Percentiles rank a stretch among this genome's conserved stretches.
Conservation (phyloP, 2,888 invertebrate species). For the Drosophila imparisetae region DNA sequence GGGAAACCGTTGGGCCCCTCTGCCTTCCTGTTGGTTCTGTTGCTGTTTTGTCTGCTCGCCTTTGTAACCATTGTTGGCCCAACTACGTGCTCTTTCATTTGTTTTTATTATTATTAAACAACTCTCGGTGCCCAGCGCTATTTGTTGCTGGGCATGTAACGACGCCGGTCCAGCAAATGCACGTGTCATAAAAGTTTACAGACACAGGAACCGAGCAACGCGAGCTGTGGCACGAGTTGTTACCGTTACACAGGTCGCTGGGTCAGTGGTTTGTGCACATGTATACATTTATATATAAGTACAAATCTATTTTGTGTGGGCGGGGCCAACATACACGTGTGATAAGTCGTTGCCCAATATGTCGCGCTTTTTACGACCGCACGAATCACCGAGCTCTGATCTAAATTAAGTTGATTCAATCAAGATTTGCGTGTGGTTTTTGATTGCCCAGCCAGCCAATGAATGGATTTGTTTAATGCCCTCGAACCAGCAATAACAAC, state of each 20-base stretch:
- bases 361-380: conserved; percentile 77
- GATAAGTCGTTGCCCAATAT: conserved; percentile 77
- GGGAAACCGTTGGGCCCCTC: conserved; percentile 11
- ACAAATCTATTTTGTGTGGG: conserved; percentile 8
- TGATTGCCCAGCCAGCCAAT: conserved; percentile 16
- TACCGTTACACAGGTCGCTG: conserved; percentile 59
- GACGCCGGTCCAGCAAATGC: conserved; percentile 52
- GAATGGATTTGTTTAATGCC: conserved; percentile 78
- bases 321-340: conserved; percentile 59
- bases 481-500: conserved; percentile 56
- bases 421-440: conserved; percentile 72
- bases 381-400: conserved; percentile 76
- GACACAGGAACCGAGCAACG: conserved; percentile 46
- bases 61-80: conserved; percentile 58
- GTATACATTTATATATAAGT: background rate
- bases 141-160: conserved; percentile 61
- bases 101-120: conserved; percentile 81
- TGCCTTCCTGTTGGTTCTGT: conserved; percentile 4
- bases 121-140: conserved; percentile 66
- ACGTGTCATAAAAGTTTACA: conserved; percentile 79
- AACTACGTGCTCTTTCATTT: conserved; percentile 79
- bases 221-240: conserved; percentile 56
- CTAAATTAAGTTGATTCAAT: conserved; percentile 79
- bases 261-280: conserved; percentile 46
- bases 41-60: conserved; percentile 18